Conservation (phyloP, 2,113 vertebrate species). For the Procapra przewalskii region DNA sequence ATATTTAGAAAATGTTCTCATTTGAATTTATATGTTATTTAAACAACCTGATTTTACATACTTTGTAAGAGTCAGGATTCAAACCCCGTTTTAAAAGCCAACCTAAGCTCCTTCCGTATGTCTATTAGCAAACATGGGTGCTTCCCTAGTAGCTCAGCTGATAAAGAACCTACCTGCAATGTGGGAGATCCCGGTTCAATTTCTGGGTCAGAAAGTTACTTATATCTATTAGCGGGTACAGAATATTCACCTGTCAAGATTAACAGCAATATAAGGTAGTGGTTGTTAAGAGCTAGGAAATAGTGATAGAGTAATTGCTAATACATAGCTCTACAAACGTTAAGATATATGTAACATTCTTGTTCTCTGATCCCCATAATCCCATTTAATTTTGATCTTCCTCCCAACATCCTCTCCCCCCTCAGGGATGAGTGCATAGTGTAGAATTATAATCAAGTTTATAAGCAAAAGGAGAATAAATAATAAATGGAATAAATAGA, state of each 20-base stretch:
- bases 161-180: background rate
- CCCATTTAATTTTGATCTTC: background rate
- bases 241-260: background rate
- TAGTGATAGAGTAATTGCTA: background rate
- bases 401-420: background rate
- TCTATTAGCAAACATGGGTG: background rate
- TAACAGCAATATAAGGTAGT: background rate
- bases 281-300: background rate
- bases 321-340: background rate
- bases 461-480: background rate
- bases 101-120: background rate
- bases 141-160: background rate
- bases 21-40: background rate
- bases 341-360: background rate
- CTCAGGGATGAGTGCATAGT: background rate
- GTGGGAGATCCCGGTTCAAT: background rate
- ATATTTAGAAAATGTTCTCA: background rate
- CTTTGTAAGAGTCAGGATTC: background rate
- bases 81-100: background rate
- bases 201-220: background rate
- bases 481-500: background rate
- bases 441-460: background rate
- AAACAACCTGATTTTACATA: background rate
- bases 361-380: background rate
- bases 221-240: background rate